Conservation (phyloP, 2,797 vertebrate genomes). For the Sebastes baramenuke region DNA sequence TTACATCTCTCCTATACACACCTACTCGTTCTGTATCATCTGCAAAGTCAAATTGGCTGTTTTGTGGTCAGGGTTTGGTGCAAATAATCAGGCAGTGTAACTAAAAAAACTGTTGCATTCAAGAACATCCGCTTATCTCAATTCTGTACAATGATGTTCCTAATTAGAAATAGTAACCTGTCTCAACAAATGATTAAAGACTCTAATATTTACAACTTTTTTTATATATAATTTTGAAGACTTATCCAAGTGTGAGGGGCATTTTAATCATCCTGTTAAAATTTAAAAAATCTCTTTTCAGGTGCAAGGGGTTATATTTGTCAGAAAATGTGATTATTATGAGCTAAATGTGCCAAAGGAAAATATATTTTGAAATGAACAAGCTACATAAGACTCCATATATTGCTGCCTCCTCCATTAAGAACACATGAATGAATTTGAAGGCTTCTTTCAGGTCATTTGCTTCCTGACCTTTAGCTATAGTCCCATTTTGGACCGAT, state of each 20-base stretch:
- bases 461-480: conserved; percentile 1
- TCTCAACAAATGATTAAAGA: background rate
- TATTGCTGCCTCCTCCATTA: background rate
- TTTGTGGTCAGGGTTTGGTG: conserved; percentile 2
- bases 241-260: background rate
- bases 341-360: conserved; percentile 2
- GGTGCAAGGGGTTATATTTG: background rate
- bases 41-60: background rate
- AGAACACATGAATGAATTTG: conserved; percentile 9
- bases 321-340: conserved; percentile 20
- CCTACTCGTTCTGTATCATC: background rate
- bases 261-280: background rate
- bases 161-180: conserved; percentile 2
- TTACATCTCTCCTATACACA: background rate
- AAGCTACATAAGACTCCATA: conserved; percentile 15
- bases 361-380: conserved; percentile 24
- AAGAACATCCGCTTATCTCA: background rate
- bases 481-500: conserved; percentile 20
- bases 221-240: background rate
- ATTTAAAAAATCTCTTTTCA: conserved; percentile 7
- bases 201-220: conserved; percentile 16
- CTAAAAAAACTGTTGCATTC: conserved; percentile 71
- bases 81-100: background rate
- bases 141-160: background rate
- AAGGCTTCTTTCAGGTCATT: conserved; percentile 17